Base-by-base conservation (phyloP, 2,888 invertebrate genomes). In the Myopa tessellatipennis region DNA sequence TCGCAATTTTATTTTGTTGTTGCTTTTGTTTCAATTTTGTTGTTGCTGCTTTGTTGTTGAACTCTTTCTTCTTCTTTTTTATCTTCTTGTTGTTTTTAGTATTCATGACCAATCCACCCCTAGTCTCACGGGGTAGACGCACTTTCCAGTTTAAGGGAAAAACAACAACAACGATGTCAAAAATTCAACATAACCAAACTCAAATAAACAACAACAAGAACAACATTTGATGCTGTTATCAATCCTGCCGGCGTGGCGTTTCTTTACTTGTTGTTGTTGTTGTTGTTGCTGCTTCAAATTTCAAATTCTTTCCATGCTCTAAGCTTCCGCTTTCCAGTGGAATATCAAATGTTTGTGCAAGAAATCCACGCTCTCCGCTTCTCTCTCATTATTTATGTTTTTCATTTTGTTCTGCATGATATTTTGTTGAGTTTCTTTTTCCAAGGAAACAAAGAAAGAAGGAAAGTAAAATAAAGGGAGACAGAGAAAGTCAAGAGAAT, bases 241-340 rank as follows among this genome's bases (percentile, higher is more conserved):
- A 74, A 50, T 74, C 14, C 63, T 63, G 63, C 73, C 73, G 73
- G 73, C 73, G 73, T 63, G 63, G 63, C 73, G 16, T 16, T 55
- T 74, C 73, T 40, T 50, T 60, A 4, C 38, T 16, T n/a, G 6
- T 26, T 52, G 7, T 69, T 18, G 26, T 69, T 69, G 6, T 69
- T 14, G 18, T 68, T 26, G 5, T 69, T 69, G 8, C 50, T 52
- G 52, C 14, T 50, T 50, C 4, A 26, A 12, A 26, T 26, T 26
- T 26, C 26, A 26, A 26, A 52, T 6, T 4, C 36, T 12, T 58
- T 70, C 36, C 58, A 55, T 38, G 26, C n/a, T 45, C 45, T 45
- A 45, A 45, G 10, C 69, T 50, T n/a, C 26, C 26, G 68, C 45
- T 68, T 45, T 34, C 34, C 69, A 50, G 7, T 50, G 18, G 34